These are phyloP conservation scores for Drosophila arizonae DNA, from an alignment of 1,140 invertebrate species.

Conservation along the genomic window DNA sequence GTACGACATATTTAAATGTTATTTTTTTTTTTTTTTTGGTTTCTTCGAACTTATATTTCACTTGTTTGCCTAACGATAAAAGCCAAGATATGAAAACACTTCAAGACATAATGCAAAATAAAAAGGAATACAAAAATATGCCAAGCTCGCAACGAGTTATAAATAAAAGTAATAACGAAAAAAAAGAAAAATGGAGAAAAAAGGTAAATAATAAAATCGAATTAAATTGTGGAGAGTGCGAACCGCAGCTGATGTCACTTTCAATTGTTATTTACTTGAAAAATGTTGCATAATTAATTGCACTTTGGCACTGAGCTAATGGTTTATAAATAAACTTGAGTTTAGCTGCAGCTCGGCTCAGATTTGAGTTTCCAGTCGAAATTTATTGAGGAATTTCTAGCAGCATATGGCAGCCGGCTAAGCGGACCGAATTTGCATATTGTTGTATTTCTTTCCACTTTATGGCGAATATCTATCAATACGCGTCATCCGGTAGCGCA, in stretches of 20 bases:
- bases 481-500: conserved; percentile 38
- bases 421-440: conserved; percentile 38
- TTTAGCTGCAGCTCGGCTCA: conserved; percentile 47
- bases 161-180: background rate
- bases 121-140: conserved; percentile 26
- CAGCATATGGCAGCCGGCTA: conserved; percentile 35
- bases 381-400: conserved; percentile 31
- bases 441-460: conserved; percentile 2
- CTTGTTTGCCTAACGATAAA: conserved; percentile 37
- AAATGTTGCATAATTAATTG: conserved; percentile 38
- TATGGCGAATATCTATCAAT: conserved; percentile 37
- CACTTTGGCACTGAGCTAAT: conserved; percentile 65
- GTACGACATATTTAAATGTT: conserved; percentile 55
- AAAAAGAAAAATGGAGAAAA: background rate
- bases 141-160: conserved; percentile 4
- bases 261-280: conserved; percentile 45
- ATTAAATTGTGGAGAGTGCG: background rate
- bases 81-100: conserved; percentile 59
- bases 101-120: conserved; percentile 29
- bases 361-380: conserved; percentile 1
- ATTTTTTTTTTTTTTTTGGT: conserved; percentile 25
- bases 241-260: conserved; percentile 66
- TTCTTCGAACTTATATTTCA: conserved; percentile 26
- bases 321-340: conserved; percentile 65
- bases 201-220: conserved; percentile 22